phyloP scores from a whole-genome alignment of 2,888 invertebrate genomes.

The Sepiola atlantica region DNA sequence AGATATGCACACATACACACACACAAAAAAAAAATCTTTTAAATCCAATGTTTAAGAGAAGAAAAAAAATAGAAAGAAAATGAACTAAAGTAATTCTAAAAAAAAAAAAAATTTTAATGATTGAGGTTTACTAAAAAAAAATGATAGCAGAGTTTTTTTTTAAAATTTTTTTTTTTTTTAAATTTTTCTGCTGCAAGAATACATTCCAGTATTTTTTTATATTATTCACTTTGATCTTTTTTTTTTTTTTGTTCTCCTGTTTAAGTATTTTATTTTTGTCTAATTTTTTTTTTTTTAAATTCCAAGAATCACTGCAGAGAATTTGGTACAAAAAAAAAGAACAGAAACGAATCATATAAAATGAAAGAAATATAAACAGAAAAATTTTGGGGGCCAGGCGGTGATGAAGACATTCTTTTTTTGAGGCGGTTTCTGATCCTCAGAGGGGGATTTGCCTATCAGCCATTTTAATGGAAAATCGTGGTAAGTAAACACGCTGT shows the following conservation, averaged over 20 bases:
- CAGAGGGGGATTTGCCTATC: background rate
- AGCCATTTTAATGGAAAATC: slow-evolving; percentile 10
- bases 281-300: background rate
- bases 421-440: background rate
- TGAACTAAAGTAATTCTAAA: background rate
- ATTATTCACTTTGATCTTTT: slow-evolving; percentile 32
- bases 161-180: background rate
- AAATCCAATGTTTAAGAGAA: background rate
- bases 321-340: background rate
- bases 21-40: background rate
- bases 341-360: background rate
- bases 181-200: background rate
- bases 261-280: background rate
- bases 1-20: background rate
- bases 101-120: background rate
- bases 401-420: background rate
- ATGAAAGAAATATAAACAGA: background rate
- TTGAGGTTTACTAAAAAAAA: background rate
- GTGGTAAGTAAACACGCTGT: background rate
- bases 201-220: slow-evolving; percentile 32
- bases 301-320: background rate
- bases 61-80: background rate
- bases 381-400: slow-evolving; percentile 24
- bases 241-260: background rate
- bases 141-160: background rate